phyloP scores from a whole-genome alignment of 1,140 invertebrate genomes.

The Metopolophium dirhodum region DNA sequence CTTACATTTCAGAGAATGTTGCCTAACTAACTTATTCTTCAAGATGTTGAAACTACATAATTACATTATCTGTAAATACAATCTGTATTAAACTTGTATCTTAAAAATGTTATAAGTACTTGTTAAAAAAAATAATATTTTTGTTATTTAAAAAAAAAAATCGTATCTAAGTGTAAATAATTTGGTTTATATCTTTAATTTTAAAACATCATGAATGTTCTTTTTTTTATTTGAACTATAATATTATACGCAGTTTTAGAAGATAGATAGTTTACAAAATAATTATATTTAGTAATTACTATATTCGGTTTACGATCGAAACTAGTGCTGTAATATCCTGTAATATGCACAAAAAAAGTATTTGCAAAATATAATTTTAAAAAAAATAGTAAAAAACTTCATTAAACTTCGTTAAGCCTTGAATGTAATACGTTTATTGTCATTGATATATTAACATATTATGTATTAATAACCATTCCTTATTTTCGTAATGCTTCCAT shows the following conservation, averaged over 20 bases:
- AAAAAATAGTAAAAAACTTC: too few species aligned
- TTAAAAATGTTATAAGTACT: not conserved
- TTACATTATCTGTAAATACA: not conserved
- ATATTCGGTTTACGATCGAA: too few species aligned
- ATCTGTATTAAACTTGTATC: not conserved
- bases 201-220: not conserved
- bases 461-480: too few species aligned
- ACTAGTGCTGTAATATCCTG: too few species aligned
- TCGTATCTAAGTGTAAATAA: not conserved
- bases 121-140: not conserved
- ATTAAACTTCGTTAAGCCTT: too few species aligned
- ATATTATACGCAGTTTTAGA: not conserved
- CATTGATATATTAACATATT: too few species aligned
- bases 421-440: too few species aligned
- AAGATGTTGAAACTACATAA: constrained; percentile 3
- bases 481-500: too few species aligned
- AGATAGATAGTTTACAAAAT: not conserved
- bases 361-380: too few species aligned
- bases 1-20: not conserved
- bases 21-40: constrained; percentile 13
- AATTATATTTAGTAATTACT: too few species aligned
- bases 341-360: too few species aligned
- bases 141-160: not conserved
- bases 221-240: not conserved
- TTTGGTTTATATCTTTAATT: not conserved